These are phyloP conservation scores for Coecobrya sp. DNA, from an alignment of 2,888 invertebrate species.

Conservation along the genomic window DNA sequence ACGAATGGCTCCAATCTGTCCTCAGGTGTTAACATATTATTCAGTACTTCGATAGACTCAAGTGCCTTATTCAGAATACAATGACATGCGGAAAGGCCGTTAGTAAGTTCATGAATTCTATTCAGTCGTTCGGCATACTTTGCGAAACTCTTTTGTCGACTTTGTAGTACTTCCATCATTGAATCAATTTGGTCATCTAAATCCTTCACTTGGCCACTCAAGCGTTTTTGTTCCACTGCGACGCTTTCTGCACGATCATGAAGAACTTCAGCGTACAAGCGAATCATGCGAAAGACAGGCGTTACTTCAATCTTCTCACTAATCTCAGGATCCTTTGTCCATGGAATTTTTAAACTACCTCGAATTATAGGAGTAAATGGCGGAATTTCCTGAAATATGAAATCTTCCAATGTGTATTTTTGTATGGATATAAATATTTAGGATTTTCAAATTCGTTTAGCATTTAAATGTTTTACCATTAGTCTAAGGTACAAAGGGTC, in stretches of 20 bases:
- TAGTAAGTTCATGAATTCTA: constrained; percentile 94
- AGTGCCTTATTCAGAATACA: constrained; percentile 94
- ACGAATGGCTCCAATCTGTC: constrained; percentile 96
- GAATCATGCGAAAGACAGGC: constrained; percentile 92
- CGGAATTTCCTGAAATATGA: constrained; percentile 92
- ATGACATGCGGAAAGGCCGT: constrained; percentile 94
- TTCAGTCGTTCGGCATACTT: constrained; percentile 95
- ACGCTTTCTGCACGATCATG: constrained; percentile 94
- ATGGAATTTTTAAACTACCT: constrained; percentile 94
- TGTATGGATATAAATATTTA: not conserved
- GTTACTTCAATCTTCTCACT: constrained; percentile 92
- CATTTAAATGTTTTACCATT: constrained; percentile 88
- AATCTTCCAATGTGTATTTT: not conserved
- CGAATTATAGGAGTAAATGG: constrained; percentile 97
- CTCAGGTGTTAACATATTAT: constrained; percentile 93
- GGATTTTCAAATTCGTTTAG: no score
- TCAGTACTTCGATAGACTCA: constrained; percentile 95
- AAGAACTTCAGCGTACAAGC: constrained; percentile 94
- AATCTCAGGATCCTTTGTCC: constrained; percentile 95
- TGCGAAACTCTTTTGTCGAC: constrained; percentile 94
- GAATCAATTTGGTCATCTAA: constrained; percentile 92
- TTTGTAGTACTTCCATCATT: constrained; percentile 91
- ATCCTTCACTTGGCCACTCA: constrained; percentile 93
- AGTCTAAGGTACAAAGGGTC: constrained; percentile 93
- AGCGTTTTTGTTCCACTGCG: constrained; percentile 92